Evolutionary conservation across 2,888 invertebrate species (phyloP).

Genomic region (Girardia tigrina): DNA sequence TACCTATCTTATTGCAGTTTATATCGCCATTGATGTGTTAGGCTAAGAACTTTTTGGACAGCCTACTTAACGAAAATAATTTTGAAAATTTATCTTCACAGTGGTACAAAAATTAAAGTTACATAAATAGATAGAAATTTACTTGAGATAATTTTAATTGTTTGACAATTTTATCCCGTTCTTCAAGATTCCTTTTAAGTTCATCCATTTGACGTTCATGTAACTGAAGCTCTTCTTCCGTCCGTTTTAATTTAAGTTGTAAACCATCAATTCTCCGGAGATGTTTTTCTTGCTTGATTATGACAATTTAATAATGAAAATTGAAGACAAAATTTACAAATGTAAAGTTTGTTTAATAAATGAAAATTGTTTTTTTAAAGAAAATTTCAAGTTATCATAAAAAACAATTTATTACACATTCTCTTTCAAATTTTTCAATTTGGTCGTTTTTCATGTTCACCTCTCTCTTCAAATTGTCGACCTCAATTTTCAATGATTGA

Average conservation of each 20-base stretch:
- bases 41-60: too few relatives aligned
- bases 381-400: not conserved
- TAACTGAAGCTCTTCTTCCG: slow-evolving; percentile 32
- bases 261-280: slow-evolving; percentile 29
- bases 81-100: too few relatives aligned
- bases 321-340: not conserved
- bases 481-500: slow-evolving; percentile 30
- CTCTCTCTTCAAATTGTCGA: slow-evolving; percentile 31
- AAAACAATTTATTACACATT: slow-evolving; percentile 29
- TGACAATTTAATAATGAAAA: not conserved
- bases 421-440: slow-evolving; percentile 32
- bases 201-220: slow-evolving; percentile 29
- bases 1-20: too few relatives aligned
- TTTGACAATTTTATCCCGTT: slow-evolving; percentile 33
- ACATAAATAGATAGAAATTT: not conserved
- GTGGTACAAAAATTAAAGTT: not conserved
- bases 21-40: too few relatives aligned
- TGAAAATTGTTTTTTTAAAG: not conserved
- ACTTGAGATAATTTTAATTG: slow-evolving; percentile 32
- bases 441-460: slow-evolving; percentile 27
- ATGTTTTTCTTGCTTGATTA: slow-evolving; percentile 32
- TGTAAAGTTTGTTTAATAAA: not conserved
- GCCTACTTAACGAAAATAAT: too few relatives aligned
- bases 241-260: slow-evolving; percentile 31
- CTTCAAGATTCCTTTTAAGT: slow-evolving; percentile 32